phyloP scores from a whole-genome alignment of 2,797 vertebrate genomes.

The Pipistrellus pygmaeus region DNA sequence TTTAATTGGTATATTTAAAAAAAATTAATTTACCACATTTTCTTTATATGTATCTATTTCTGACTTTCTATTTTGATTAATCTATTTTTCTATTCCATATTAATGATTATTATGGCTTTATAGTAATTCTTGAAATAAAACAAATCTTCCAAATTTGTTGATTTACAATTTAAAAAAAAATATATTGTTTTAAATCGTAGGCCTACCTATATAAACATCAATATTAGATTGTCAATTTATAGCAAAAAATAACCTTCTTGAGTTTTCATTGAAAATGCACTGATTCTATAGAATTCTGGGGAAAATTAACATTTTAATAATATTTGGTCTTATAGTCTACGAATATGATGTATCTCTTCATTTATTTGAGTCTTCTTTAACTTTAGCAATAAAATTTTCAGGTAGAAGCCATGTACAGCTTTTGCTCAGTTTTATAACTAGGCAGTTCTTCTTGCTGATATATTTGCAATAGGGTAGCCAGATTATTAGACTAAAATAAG shows the following conservation, averaged over 20 bases:
- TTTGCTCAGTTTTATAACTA: neutral
- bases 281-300: neutral
- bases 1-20: neutral
- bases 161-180: too few relatives aligned
- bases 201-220: neutral
- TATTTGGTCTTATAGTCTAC: neutral
- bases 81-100: neutral
- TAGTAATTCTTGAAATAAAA: constrained; percentile 12
- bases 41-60: neutral
- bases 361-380: neutral
- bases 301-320: neutral
- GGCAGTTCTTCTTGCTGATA: neutral
- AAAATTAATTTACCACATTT: neutral
- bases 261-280: neutral
- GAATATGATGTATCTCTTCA: neutral
- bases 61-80: neutral
- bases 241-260: neutral
- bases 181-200: neutral
- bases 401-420: neutral
- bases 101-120: neutral
- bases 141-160: neutral
- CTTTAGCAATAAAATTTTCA: neutral
- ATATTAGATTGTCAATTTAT: neutral
- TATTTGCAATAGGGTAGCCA: neutral
- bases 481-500: neutral